Evolutionary conservation across 1,140 invertebrate species (phyloP), one percentile per base, ranked within the genome.

Genomic region (Agrilus planipennis): DNA sequence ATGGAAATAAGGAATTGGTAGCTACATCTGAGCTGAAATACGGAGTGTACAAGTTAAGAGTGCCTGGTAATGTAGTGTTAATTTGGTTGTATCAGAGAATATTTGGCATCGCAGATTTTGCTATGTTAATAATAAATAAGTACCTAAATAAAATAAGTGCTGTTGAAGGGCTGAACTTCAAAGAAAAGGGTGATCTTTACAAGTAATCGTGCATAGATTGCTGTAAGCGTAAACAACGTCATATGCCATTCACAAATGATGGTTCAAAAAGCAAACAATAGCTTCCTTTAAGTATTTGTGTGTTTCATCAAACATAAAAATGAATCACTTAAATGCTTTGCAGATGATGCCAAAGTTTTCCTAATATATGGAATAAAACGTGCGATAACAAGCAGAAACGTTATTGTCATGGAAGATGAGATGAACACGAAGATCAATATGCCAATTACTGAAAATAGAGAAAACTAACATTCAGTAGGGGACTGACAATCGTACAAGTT

Each of bases 51-150:
- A 17, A 30, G 30, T 42, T 54, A 34, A 52, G 47, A 5, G 10
- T 32, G 7, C 7, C 7, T 14, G 14, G 12, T 27, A 27, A 27
- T 27, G 23, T 7, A 9, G 23, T 12, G 23, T 7, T 27, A 9
- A 12, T 27, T 27, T 27, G 12, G 7, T 27, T 7, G 23, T 12
- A 27, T 9, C 7, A 7, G 12, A 12, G 7, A 27, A 27, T 12
- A 12, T 27, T 9, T 52, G 51, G 53, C 50, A 55, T 38, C 32
- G 44, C 3, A 16, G 50, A n/a, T 37, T 57, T n/a, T 52, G 50
- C 19, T 56, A 60, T 32, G 42, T 58, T 19, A 58, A 48, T 43
- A 52, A 14, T 11, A n/a, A 31, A 21, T n/a, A n/a, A n/a, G n/a
- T 17, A 46, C 27, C 21, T 49, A n/a, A 39, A 38, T 16, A 31